Evolutionary conservation across 1,140 invertebrate species (phyloP), one percentile per base, ranked within the genome.

Genomic region (Neoseiulus cucumeris): DNA sequence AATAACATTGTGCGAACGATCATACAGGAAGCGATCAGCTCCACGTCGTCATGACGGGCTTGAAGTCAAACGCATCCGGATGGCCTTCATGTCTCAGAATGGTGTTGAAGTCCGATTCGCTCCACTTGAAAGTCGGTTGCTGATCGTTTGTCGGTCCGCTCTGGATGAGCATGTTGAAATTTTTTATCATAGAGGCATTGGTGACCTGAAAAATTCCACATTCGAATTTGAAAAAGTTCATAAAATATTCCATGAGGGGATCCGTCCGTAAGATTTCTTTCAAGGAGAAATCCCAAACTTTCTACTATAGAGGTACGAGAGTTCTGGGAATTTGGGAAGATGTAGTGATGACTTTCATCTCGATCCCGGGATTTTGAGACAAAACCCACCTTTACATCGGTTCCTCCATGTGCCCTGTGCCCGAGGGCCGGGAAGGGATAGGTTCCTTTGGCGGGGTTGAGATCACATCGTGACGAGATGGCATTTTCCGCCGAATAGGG

Each of bases 401-500:
- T 83, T 39, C 79, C 82, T 69, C 82, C 83, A 74, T 84, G 81
- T 66, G 77, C 76, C 66, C 82, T 73, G 72, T 84, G 82, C 18
- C 82, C 82, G 44, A 85, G 74, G 25, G 81, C 78, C 2, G 72
- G 72, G 73, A 85, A 81, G 18, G 83, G 83, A 73, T 83, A 85
- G 28, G 77, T 82, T 29, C 84, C 84, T 69, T 81, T 80, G 2
- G 75, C 77, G 0, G 82, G 82, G 74, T 87, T 86, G 44, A 86
- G 76, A 73, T 87, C 85, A 74, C 80, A 79, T 64, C 84, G 73
- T 14, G 84, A 81, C 28, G 85, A 81, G 70, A 87, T 85, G 33
- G 81, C 82, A 75, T 85, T 84, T 73, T 83, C 82, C n/a, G 79
- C 85, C 72, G 80, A 83, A 75, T 85, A 86, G 1, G 84, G 84